Evolutionary conservation across 2,888 invertebrate genomes (phyloP), one percentile per base, ranked within the genome.

Genomic region (Drosophila merina): DNA sequence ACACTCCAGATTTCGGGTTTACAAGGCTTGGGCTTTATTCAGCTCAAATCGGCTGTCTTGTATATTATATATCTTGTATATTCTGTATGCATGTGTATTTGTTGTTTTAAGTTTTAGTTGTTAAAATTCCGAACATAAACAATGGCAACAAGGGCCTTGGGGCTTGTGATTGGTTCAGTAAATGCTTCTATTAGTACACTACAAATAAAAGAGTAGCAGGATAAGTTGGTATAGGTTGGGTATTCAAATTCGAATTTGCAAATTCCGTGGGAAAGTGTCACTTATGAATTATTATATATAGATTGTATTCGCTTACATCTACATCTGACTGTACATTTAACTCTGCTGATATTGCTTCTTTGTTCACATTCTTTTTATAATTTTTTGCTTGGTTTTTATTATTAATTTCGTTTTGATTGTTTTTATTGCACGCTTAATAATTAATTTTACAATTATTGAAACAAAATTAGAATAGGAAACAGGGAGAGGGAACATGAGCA

Each of bases 381-480:
- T 33, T 48, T 30, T 9, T 12, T 33, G n/a, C 38, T 25, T 40
- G 42, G 31, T n/a, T 14, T 36, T 50, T n/a, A 40, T 40, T 33
- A 42, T 20, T 42, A 42, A 20, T 12, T 14, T 42, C 7, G 14
- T 40, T 42, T 30, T 60, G 10, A 62, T 42, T 72, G 6, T 63
- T 28, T 63, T 63, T 78, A 83, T 83, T 83, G 82, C 86, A 83
- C 84, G 73, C 75, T 83, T 83, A 86, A 74, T 74, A 47, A 80
- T 78, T 74, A 78, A 71, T 67, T 74, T 79, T 83, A 83, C 72
- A 80, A 76, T 73, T 80, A 76, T 57, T 58, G 64, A 68, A 60
- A 50, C 50, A 33, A 66, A 57, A 57, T 42, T 36, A 54, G 31
- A 45, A 28, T 31, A 50, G 52, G n/a, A n/a, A 8, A 54, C 25